Evolutionary conservation across 2,113 vertebrate species (phyloP).

Genomic region (Melanerpes formicivorus): DNA sequence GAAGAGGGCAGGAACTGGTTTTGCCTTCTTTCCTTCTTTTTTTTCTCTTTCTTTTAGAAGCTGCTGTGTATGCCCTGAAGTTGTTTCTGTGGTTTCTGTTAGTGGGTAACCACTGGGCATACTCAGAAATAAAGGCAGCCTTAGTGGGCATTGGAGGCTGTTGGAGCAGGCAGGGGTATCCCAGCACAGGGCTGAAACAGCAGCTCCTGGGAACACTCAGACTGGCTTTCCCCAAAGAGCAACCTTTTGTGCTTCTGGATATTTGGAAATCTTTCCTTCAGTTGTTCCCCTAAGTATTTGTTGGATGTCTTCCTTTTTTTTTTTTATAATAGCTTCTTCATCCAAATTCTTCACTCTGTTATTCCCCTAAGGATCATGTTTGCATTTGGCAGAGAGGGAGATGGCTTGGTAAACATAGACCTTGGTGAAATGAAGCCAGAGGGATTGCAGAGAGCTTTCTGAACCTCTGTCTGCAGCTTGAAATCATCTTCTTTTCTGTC

Average conservation of each 20-base stretch:
- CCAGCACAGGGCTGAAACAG: not conserved
- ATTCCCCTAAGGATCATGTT: constrained; percentile 21
- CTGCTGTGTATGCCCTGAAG: not conserved
- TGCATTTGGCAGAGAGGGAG: constrained; percentile 35
- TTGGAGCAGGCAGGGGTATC: not conserved
- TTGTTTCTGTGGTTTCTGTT: not conserved
- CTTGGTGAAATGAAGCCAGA: not conserved
- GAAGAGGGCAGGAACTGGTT: not conserved
- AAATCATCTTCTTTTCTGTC: not conserved
- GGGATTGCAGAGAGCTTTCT: not conserved
- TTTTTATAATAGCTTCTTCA: not conserved
- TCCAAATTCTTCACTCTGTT: not conserved
- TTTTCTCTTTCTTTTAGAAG: not conserved
- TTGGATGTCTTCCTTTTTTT: not conserved
- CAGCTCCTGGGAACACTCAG: not conserved
- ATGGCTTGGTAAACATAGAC: constrained; percentile 5
- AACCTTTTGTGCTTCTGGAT: not conserved
- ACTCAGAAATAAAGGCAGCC: not conserved
- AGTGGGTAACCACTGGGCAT: not conserved
- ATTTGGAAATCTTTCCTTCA: not conserved
- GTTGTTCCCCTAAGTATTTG: constrained; percentile 8
- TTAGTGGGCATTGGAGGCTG: not conserved
- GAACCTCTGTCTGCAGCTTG: not conserved
- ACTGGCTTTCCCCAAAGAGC: not conserved
- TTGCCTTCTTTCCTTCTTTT: not conserved